Evolutionary conservation across 1,140 invertebrate genomes (phyloP), one percentile per base, ranked within the genome.

Genomic region (Drosophila pachea): DNA sequence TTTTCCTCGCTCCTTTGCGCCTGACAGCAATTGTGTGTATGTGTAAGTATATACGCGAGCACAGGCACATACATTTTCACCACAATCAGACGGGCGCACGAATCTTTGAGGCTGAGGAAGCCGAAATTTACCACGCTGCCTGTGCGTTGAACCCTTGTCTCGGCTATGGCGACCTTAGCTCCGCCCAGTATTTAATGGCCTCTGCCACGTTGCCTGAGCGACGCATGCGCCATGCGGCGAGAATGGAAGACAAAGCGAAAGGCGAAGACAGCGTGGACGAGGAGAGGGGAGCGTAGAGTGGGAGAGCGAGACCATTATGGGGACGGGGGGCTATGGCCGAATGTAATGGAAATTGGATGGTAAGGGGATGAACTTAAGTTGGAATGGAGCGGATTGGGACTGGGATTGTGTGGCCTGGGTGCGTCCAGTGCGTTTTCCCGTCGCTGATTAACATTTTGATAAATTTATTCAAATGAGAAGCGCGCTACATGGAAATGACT

Each of bases 111-210:
- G 31, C n/a, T 8, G 45, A 14, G 42, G 11, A 32, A 52, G 11
- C 5, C 11, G 36, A 74, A 86, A 81, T 68, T 72, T 82, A 86
- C 81, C 81, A 86, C 76, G 12, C 32, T 31, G 29, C 9, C 53
- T 68, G 66, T 69, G 65, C 53, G 49, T 52, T 69, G 65, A 69
- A 71, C 53, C 68, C 61, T 70, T 60, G 62, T 63, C 61, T 70
- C 55, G 62, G 42, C 63, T 53, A 33, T 68, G 74, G 75, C 73
- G 45, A 67, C 56, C 47, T 83, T 86, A 68, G 74, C 81, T 86
- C 81, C 81, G 81, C 81, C 81, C 81, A 74, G 86, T 86, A 86
- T 86, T 86, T 81, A 86, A 86, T 86, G 81, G 81, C 71, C 81
- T 66, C 81, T 66, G 65, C 38, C 56, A 42, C 68, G 43, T 35